phyloP scores from a whole-genome alignment of 2,797 vertebrate species.

The Ctenopoma kingsleyae region DNA sequence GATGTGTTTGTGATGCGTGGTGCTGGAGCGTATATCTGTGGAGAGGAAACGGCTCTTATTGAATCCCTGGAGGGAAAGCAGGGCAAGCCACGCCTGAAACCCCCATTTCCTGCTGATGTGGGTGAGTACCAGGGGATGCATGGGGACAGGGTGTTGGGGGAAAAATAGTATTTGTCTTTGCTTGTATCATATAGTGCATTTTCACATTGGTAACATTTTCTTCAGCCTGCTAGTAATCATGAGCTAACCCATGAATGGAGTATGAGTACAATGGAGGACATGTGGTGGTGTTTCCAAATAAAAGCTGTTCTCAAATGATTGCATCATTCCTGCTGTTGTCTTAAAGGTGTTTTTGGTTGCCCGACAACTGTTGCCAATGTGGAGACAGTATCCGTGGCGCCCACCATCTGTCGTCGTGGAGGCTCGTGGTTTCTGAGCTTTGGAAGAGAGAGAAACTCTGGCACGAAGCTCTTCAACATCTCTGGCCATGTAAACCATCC shows the following conservation, averaged over 20 bases:
- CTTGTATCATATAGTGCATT: neutral
- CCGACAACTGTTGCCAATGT: conserved; percentile 97
- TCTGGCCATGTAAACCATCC: conserved; percentile 95
- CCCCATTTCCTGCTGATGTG: conserved; percentile 94
- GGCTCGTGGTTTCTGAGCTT: conserved; percentile 93
- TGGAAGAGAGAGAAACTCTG: conserved; percentile 94
- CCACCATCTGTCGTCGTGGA: conserved; percentile 94
- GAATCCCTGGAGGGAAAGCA: conserved; percentile 97
- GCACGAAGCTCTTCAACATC: conserved; percentile 98
- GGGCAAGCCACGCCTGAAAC: conserved; percentile 95
- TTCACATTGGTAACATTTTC: neutral
- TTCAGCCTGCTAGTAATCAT: neutral
- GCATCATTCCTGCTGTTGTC: neutral
- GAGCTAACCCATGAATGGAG: neutral
- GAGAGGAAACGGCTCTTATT: conserved; percentile 95
- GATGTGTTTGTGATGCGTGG: conserved; percentile 95
- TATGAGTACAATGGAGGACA: neutral
- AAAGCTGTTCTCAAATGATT: neutral
- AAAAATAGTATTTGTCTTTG: neutral
- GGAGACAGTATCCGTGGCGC: conserved; percentile 94
- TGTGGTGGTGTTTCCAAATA: neutral
- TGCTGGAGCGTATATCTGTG: conserved; percentile 96
- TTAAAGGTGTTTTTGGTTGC: conserved; percentile 93
- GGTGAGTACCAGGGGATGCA: conserved; percentile 80
- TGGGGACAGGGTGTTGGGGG: too few relatives aligned